Evolutionary conservation across 53 echinoderm and acorn worm species (phyloP).

Genomic region (Zoroaster sp.): DNA sequence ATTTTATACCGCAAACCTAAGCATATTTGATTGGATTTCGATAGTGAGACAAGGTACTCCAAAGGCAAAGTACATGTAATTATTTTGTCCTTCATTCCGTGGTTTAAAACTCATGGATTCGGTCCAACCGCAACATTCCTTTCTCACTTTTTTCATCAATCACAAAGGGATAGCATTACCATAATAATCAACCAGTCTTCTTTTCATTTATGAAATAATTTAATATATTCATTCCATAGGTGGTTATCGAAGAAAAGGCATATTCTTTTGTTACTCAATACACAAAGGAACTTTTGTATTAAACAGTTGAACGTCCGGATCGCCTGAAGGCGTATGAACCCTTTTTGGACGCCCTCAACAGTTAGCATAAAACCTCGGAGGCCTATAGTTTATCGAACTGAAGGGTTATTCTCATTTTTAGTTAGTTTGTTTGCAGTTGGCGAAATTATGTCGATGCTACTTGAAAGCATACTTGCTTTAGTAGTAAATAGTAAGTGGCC

Average conservation of each 20-base stretch:
- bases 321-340: neutral
- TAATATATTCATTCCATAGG: neutral
- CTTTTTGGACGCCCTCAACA: neutral
- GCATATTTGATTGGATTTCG: neutral
- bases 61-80: neutral
- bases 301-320: neutral
- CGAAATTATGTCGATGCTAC: too few relatives aligned
- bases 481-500: too few relatives aligned
- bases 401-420: too few relatives aligned
- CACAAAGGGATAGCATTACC: neutral
- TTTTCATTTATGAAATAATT: neutral
- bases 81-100: neutral
- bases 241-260: neutral
- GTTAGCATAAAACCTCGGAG: neutral
- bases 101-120: neutral
- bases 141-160: neutral
- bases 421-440: too few relatives aligned
- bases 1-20: too few relatives aligned
- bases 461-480: too few relatives aligned
- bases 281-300: neutral
- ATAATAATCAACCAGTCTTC: neutral
- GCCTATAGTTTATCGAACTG: neutral
- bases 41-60: neutral
- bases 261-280: neutral
- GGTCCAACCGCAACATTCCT: neutral